Evolutionary conservation across 2,113 vertebrate species (phyloP).

Genomic region (Castor canadensis): DNA sequence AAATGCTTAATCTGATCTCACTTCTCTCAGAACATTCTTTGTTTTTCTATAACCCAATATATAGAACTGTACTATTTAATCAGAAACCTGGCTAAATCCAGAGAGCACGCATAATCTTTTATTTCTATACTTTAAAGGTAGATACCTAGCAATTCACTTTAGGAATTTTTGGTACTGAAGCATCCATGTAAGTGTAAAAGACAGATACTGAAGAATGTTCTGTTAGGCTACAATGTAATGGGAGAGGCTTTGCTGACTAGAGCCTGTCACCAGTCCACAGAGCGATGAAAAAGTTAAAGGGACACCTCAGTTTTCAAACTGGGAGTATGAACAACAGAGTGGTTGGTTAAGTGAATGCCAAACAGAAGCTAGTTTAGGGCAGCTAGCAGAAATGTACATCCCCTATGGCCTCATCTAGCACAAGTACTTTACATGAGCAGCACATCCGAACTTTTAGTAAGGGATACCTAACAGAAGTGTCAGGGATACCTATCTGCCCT

Average conservation of each 20-base stretch:
- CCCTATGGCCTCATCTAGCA: background rate
- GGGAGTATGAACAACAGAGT: background rate
- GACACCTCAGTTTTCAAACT: background rate
- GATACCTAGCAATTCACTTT: background rate
- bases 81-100: background rate
- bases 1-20: background rate
- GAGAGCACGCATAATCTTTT: background rate
- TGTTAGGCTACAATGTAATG: background rate
- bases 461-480: background rate
- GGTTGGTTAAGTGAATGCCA: background rate
- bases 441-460: background rate
- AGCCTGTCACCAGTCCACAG: background rate
- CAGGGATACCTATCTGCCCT: background rate
- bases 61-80: background rate
- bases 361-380: background rate
- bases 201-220: background rate
- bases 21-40: background rate
- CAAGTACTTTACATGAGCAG: background rate
- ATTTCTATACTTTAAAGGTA: background rate
- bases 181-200: background rate
- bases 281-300: background rate
- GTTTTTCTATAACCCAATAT: constrained; percentile 13
- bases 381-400: background rate
- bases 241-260: background rate
- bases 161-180: background rate